Base-by-base conservation (phyloP, 1,140 invertebrate genomes). In the Anadara kagoshimensis region DNA sequence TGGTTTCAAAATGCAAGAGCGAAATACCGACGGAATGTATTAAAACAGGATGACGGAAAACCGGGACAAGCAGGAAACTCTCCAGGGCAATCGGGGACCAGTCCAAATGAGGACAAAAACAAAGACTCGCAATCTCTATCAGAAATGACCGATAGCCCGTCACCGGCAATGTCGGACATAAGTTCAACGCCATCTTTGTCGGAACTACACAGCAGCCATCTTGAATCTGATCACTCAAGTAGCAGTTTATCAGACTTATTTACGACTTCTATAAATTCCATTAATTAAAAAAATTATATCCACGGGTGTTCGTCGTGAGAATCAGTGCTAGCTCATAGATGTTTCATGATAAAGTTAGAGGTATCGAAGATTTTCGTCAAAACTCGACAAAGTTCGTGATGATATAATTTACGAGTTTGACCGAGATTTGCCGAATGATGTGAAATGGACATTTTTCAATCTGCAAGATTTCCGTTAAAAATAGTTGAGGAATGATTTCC, bases 1-100 rank as follows among this genome's bases (percentile, higher is more conserved):
- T 99, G 97, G 97, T 99, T 99, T 91, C 97, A 99, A 92, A 99
- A 99, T 89, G 96, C 96, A 26, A 91, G 97, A 62, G 97, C 97
- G 80, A 99, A 99, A 92, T 98, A 96, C 94, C 93, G 97, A 82
- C 93, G 97, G 76, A 96, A 97, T 93, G 93, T 96, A 89, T 92
- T 95, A 83, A 96, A 96, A 85, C 93, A 95, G 83, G 94, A 95
- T 82, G 62, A 72, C 11, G 93, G 83, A 26, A 74, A 73, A 36
- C 54, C 80, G 18, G 72, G 73, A 16, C 65, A 80, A 29, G 70
- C 67, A 8, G 75, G 66, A 36, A 68, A 74, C n/a, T 41, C 66
- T 2, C 68, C 51, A 3, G 59, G 75, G 26, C 72, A 72, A 24
- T 29, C 64, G 5, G 72, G 58, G 0, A 62, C 68, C n/a, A 69